These are phyloP conservation scores for Clarias pachynema DNA, from an alignment of 2,797 vertebrate species.

Conservation along the genomic window DNA sequence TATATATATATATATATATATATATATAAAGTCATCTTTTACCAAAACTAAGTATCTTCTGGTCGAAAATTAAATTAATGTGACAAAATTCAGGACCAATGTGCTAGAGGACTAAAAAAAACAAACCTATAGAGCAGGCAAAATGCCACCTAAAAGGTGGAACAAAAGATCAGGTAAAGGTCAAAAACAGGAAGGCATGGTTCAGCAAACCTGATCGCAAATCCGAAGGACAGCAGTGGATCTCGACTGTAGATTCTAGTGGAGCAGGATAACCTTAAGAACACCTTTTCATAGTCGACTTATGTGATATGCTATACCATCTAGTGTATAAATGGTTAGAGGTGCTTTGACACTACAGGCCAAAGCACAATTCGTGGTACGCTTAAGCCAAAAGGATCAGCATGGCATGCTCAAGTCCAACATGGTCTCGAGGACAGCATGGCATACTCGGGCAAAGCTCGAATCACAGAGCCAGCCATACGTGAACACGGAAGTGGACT, in stretches of 20 bases:
- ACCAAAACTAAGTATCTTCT: not conserved
- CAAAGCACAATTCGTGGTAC: too few species aligned
- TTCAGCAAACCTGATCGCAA: not conserved
- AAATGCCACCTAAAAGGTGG: not conserved
- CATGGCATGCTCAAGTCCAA: too few species aligned
- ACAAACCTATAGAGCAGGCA: not conserved
- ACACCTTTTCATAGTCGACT: not conserved
- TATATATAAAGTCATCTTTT: not conserved
- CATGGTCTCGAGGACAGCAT: too few species aligned
- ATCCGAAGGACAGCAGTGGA: not conserved
- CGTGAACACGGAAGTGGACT: too few species aligned
- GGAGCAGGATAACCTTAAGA: not conserved
- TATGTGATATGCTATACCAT: not conserved
- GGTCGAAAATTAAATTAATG: not conserved
- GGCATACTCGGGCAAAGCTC: too few species aligned
- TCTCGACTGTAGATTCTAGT: not conserved
- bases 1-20: too few species aligned
- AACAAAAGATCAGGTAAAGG: not conserved
- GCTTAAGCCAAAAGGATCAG: too few species aligned
- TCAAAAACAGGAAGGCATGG: not conserved
- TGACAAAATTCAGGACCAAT: not conserved
- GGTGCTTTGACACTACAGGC: not conserved
- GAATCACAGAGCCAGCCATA: too few species aligned
- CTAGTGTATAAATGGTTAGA: not conserved
- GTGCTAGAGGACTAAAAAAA: not conserved